These are phyloP conservation scores for Liodrosophila aerea DNA, from an alignment of 2,888 invertebrate genomes.

Conservation along the genomic window DNA sequence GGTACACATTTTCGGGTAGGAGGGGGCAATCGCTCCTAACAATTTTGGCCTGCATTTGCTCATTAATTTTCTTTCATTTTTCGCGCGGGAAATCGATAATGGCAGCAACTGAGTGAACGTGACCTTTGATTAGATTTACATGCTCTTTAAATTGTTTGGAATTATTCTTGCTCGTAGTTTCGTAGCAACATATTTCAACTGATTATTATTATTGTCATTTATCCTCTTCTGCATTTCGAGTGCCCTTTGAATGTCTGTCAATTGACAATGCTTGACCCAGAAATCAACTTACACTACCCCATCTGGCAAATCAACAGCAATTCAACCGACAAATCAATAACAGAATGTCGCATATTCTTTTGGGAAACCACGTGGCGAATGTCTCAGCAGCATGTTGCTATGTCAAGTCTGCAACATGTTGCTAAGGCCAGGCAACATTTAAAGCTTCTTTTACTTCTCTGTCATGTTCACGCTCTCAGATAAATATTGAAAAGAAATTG, in stretches of 20 bases:
- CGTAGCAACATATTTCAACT: too few relatives aligned
- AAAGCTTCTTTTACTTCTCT: conserved; percentile 3
- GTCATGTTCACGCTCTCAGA: conserved; percentile 12
- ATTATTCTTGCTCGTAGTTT: too few relatives aligned
- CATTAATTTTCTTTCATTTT: conserved; percentile 26
- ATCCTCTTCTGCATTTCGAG: background rate
- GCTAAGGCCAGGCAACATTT: conserved; percentile 20
- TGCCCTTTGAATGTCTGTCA: background rate
- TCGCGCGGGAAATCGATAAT: conserved; percentile 12
- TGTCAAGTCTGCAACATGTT: conserved; percentile 28
- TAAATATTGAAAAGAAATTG: conserved; percentile 25
- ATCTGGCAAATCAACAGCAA: background rate
- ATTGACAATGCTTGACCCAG: background rate
- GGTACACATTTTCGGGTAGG: background rate
- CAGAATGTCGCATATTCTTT: background rate
- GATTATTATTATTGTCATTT: too few relatives aligned
- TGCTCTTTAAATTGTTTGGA: too few relatives aligned
- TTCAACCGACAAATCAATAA: conserved; percentile 40
- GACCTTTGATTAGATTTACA: too few relatives aligned
- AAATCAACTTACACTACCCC: background rate
- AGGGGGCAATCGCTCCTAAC: conserved; percentile 15
- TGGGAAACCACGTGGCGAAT: conserved; percentile 19
- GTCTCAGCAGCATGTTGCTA: conserved; percentile 28
- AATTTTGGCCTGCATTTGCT: conserved; percentile 37
- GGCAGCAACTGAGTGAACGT: background rate